Conservation (phyloP, 2,797 vertebrate species). For the Microctenopoma stevenorrisi region DNA sequence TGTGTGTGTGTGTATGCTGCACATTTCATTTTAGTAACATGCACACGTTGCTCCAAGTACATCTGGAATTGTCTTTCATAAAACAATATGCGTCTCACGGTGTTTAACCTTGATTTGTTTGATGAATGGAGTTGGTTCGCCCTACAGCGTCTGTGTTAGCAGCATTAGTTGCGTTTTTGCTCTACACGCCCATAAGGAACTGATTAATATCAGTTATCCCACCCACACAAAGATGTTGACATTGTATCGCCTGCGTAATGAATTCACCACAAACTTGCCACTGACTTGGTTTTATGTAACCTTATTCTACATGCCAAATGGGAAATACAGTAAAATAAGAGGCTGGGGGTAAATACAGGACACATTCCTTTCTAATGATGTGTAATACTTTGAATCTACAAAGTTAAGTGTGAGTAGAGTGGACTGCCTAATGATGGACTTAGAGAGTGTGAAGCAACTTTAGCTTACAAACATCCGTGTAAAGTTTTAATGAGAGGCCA, state of each 20-base stretch:
- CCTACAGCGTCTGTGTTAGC: constrained; percentile 22
- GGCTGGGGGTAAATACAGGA: constrained; percentile 42
- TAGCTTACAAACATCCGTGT: constrained; percentile 33
- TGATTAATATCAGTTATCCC: constrained; percentile 50
- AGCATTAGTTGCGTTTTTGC: constrained; percentile 12
- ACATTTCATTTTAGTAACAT: constrained; percentile 44
- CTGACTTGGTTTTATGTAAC: constrained; percentile 56
- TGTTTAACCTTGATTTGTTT: constrained; percentile 37
- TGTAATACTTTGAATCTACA: constrained; percentile 66
- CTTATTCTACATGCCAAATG: constrained; percentile 34
- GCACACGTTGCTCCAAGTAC: constrained; percentile 14
- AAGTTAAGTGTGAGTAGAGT: constrained; percentile 60
- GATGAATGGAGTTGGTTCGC: constrained; percentile 34
- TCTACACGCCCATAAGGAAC: constrained; percentile 41
- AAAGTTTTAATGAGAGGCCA: constrained; percentile 44
- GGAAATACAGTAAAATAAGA: constrained; percentile 55
- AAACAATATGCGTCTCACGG: not conserved
- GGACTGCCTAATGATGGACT: constrained; percentile 49
- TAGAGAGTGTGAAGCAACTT: constrained; percentile 51
- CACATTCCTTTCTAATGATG: constrained; percentile 69
- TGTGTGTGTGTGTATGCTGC: constrained; percentile 30
- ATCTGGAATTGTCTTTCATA: constrained; percentile 13
- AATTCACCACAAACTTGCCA: constrained; percentile 45
- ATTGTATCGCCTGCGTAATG: constrained; percentile 57
- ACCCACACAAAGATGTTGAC: constrained; percentile 42